These are phyloP conservation scores for Epizoanthus ramosus DNA, from an alignment of 92 coral and sea anemone species.

Conservation along the genomic window DNA sequence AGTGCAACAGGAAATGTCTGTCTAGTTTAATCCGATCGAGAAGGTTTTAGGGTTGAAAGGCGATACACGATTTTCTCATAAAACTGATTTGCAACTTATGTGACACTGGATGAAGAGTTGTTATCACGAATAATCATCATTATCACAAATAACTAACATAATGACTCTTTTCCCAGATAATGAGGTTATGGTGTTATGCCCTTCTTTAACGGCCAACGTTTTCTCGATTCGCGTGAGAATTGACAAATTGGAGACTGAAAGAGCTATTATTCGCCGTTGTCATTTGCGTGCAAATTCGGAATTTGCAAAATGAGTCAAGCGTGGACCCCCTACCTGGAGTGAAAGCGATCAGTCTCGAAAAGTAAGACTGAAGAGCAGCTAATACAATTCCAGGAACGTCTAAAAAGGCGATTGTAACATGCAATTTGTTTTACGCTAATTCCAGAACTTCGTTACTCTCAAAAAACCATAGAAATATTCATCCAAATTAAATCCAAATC, in stretches of 20 bases:
- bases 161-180: not conserved
- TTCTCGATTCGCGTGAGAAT: not conserved
- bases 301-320: constrained; percentile 17
- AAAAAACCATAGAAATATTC: too few species aligned
- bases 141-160: not conserved
- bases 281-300: constrained; percentile 35
- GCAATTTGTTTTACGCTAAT: too few species aligned
- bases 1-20: constrained; percentile 30
- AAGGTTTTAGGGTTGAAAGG: constrained; percentile 23
- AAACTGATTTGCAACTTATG: constrained; percentile 1
- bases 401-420: not conserved
- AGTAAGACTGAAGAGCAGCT: not conserved
- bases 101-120: not conserved
- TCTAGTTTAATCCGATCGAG: constrained; percentile 23
- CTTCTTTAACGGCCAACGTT: not conserved
- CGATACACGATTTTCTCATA: not conserved
- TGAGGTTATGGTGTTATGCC: not conserved
- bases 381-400: constrained; percentile 18
- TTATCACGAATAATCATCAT: constrained; percentile 4
- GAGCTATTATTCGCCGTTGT: constrained; percentile 5
- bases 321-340: constrained; percentile 26
- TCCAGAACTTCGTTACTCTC: too few species aligned
- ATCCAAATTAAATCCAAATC: too few species aligned
- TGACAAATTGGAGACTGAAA: not conserved
- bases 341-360: constrained; percentile 8